Evolutionary conservation across 23 tunicate species (phyloP), one percentile per base, ranked within the genome.

Genomic region (Trididemnum clinides): DNA sequence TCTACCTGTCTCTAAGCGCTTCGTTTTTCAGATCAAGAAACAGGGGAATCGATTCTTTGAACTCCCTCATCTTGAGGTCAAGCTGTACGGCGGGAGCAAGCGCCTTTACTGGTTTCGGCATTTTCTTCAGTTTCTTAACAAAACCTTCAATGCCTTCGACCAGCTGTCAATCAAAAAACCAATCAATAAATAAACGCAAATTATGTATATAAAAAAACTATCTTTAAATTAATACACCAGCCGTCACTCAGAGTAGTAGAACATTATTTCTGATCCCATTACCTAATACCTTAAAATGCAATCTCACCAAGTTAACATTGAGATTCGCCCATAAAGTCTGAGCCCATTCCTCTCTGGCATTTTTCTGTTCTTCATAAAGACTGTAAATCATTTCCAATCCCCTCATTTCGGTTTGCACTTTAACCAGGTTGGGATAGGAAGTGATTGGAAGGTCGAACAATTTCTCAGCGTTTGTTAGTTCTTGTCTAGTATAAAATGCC

Each of bases 261-360:
- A n/a, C n/a, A n/a, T n/a, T n/a, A n/a, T n/a, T n/a, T n/a, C n/a
- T n/a, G n/a, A n/a, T n/a, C n/a, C n/a, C n/a, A n/a, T n/a, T n/a
- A n/a, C n/a, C n/a, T n/a, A n/a, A n/a, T n/a, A n/a, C n/a, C n/a
- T n/a, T n/a, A n/a, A n/a, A n/a, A n/a, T n/a, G n/a, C n/a, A n/a
- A n/a, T n/a, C 76, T 26, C 64, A 94, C 98, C 95, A 64, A 72
- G 62, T 95, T 90, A 44, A 95, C 95, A 39, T 95, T 90, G 29
- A 95, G 88, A 71, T 95, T 95, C 2, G 95, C 92, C 99, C 99
- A 95, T 51, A 95, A 50, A 0, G 99, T 95, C 63, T 95, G 99
- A 4, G 99, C 95, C 99, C 99, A 95, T 34, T 95, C 99, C 57
- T 95, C 99, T 50, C 99, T 78, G 0, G 99, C 99, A 58, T 73